Percentiles rank a stretch among this genome's conserved stretches.
Evolutionary conservation across 2,888 invertebrate genomes (phyloP).

Genomic region (Dermolepida albohirtum): DNA sequence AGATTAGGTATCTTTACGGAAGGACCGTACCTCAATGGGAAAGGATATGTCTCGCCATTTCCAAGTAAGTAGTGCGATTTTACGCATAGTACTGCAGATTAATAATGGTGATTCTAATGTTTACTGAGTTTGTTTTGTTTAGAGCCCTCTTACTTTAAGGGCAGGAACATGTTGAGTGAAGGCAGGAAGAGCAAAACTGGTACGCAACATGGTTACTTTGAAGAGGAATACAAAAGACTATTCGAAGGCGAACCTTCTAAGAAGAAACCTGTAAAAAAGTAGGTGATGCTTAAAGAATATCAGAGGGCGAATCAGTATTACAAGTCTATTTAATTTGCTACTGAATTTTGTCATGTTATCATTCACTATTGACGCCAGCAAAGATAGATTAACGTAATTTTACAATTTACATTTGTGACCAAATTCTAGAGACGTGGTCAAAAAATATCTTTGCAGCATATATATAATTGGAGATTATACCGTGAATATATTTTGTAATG

Average conservation of each 20-base stretch:
- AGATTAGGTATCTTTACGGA: conserved; percentile 64
- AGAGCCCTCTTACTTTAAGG: conserved; percentile 50
- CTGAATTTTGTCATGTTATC: too few relatives aligned
- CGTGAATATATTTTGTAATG: too few relatives aligned
- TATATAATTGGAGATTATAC: too few relatives aligned
- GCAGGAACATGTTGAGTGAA: conserved; percentile 58
- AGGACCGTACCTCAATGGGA: conserved; percentile 63
- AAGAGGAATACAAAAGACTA: conserved; percentile 63
- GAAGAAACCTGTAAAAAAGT: conserved; percentile 21
- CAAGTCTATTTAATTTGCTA: too few relatives aligned
- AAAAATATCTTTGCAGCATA: too few relatives aligned
- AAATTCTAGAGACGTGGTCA: too few relatives aligned
- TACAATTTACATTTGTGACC: too few relatives aligned
- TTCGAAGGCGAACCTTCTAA: conserved; percentile 60
- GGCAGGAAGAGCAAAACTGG: conserved; percentile 62
- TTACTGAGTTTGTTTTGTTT: background rate
- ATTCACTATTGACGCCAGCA: too few relatives aligned
- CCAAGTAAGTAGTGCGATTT: conserved; percentile 48
- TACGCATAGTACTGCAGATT: background rate
- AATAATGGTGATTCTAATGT: too few relatives aligned
- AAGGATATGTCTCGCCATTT: conserved; percentile 56
- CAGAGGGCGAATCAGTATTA: too few relatives aligned
- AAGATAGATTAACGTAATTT: too few relatives aligned
- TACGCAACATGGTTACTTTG: conserved; percentile 65
- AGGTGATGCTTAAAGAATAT: background rate